Percentiles rank a stretch among this genome's conserved stretches.
These are phyloP conservation scores for Nipponacmea schrenckii DNA, from an alignment of 2,888 invertebrate species.

Conservation along the genomic window DNA sequence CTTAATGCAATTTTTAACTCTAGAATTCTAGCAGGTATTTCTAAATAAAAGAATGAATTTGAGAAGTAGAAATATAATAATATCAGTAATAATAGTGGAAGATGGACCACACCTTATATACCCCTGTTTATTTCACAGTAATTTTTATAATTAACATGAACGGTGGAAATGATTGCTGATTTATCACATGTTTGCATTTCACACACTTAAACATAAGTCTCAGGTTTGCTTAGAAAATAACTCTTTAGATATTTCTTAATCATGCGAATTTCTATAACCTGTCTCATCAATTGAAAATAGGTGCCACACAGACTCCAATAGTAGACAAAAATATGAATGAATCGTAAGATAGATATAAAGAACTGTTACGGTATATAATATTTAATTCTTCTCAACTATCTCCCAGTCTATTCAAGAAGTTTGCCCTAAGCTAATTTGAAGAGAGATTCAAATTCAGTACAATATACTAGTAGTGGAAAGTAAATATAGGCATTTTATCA, in stretches of 20 bases:
- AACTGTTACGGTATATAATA: neutral
- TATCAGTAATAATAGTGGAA: too few relatives aligned
- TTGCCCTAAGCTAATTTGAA: neutral
- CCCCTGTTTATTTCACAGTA: too few relatives aligned
- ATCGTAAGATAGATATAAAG: neutral
- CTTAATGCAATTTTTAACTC: too few relatives aligned
- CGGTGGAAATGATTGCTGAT: neutral
- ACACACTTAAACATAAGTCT: neutral
- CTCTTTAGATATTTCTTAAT: neutral
- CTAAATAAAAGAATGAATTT: too few relatives aligned
- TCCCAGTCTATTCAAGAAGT: neutral
- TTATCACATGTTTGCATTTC: constrained; percentile 5
- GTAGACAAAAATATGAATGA: neutral
- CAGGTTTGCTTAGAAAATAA: neutral
- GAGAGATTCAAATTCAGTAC: neutral
- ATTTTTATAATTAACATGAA: too few relatives aligned
- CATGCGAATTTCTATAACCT: neutral
- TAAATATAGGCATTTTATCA: constrained; percentile 1
- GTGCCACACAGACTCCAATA: neutral
- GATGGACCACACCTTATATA: too few relatives aligned
- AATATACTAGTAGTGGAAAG: neutral
- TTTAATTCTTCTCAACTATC: neutral
- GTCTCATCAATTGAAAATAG: neutral
- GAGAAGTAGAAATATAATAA: too few relatives aligned
- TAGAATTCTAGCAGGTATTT: too few relatives aligned